A percentile compares a stretch with the other conserved stretches of the same genome.
Evolutionary conservation across 92 coral and sea anemone species (phyloP).

Genomic region (Phenganax stokvisi): DNA sequence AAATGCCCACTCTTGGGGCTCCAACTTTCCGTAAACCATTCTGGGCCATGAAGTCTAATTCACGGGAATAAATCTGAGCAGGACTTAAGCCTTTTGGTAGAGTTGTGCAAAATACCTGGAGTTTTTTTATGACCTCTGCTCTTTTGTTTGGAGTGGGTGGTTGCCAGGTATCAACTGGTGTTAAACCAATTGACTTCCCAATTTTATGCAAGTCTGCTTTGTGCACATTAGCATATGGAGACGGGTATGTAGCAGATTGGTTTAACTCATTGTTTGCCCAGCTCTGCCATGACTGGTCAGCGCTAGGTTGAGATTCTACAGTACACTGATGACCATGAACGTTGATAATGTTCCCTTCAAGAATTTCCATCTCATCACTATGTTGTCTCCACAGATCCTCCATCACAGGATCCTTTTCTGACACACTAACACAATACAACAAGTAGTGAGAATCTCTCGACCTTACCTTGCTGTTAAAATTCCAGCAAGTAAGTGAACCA

Average conservation of each 20-base stretch:
- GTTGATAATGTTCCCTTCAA: constrained; percentile 9
- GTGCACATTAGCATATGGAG: constrained; percentile 1
- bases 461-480: constrained; percentile 16
- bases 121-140: constrained; percentile 27
- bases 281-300: constrained; percentile 61
- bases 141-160: constrained; percentile 40
- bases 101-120: constrained; percentile 12
- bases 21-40: constrained; percentile 56
- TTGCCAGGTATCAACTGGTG: constrained; percentile 39
- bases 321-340: constrained; percentile 53
- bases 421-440: constrained; percentile 35
- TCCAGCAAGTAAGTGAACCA: constrained; percentile 50
- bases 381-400: constrained; percentile 57
- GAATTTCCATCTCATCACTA: constrained; percentile 43
- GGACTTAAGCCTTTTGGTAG: constrained; percentile 23
- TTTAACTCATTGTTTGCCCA: constrained; percentile 43
- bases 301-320: constrained; percentile 56
- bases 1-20: constrained; percentile 52
- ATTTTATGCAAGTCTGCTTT: constrained; percentile 48
- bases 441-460: constrained; percentile 18
- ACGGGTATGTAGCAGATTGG: constrained; percentile 8
- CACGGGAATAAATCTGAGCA: constrained; percentile 27
- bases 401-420: constrained; percentile 53
- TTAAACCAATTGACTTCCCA: constrained; percentile 50
- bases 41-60: constrained; percentile 47